Base-by-base conservation (phyloP, 2,113 vertebrate genomes). In the Ptyas mucosa region DNA sequence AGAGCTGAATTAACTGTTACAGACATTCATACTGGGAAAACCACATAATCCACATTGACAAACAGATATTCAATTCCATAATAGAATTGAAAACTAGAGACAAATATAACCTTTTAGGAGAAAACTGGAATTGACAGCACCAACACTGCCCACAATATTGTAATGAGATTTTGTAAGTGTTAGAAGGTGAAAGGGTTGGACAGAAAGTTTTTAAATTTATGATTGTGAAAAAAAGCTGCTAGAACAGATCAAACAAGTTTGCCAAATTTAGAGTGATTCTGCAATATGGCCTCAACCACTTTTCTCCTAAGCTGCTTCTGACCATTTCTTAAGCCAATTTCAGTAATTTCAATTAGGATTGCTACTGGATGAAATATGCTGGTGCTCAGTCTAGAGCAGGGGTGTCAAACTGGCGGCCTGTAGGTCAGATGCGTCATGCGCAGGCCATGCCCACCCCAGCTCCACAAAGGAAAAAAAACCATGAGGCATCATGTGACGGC, bases 1-100 rank as follows among this genome's bases (percentile, higher is more conserved):
- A 51, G 94, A 96, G 94, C 88, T 86, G 8, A 64, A 23, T 18
- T 46, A 94, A 15, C 61, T 90, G 14, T 26, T 6, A 0, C 23
- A 11, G 11, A 23, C 49, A 86, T 5, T 9, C 88, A 34, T 85
- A 95, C 49, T 64, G 29, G 7, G 18, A 85, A 43, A 15, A 88
- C 39, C 87, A 91, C 64, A 34, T 2, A 15, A 52, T 43, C n/a
- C 88, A 89, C 81, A n/a, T 75, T 91, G 53, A 57, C 54, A 23
- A 34, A 23, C 34, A 57, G 29, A 34, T 29, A 51, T 57, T 90
- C 39, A 90, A 64, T 51, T 55, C 87, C 54, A 54, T 89, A 55
- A 57, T 64, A 18, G 57, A 51, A 49, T 20, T 64, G 61, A 4
- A 64, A 26, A 15, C 24, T 51, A 15, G 89, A 90, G 57, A 51